These are phyloP conservation scores for Scartelaos histophorus DNA, from an alignment of 2,113 vertebrate genomes.

Conservation along the genomic window DNA sequence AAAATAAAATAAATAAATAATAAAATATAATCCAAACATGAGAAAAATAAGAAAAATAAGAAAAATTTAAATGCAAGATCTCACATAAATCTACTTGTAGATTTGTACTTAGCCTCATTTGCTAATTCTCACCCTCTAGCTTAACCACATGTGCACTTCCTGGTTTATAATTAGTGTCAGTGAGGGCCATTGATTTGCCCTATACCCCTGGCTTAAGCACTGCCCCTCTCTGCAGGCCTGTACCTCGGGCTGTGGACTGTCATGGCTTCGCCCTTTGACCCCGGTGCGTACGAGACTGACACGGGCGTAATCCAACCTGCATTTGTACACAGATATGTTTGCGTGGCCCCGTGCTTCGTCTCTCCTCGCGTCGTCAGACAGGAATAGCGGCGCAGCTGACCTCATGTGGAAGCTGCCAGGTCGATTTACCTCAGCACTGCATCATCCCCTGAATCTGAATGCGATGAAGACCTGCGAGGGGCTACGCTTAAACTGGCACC, in stretches of 20 bases:
- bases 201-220: slow-evolving; percentile 17
- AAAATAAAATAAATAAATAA: too few relatives aligned
- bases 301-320: slow-evolving; percentile 27
- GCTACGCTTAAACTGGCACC: slow-evolving; percentile 6
- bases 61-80: too few relatives aligned
- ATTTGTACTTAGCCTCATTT: not conserved
- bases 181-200: slow-evolving; percentile 1
- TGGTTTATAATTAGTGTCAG: not conserved
- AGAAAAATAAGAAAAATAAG: too few relatives aligned
- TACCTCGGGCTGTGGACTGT: slow-evolving; percentile 29
- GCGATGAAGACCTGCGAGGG: not conserved
- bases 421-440: slow-evolving; percentile 17
- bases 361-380: slow-evolving; percentile 33
- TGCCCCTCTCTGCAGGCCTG: slow-evolving; percentile 1
- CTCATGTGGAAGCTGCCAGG: slow-evolving; percentile 34
- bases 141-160: not conserved
- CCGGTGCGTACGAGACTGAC: slow-evolving; percentile 50
- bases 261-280: slow-evolving; percentile 42
- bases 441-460: slow-evolving; percentile 16
- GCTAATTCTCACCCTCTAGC: not conserved
- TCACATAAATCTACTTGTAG: too few relatives aligned
- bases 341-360: slow-evolving; percentile 16
- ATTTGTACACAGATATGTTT: slow-evolving; percentile 17
- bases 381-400: slow-evolving; percentile 25
- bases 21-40: too few relatives aligned